Base-by-base conservation (phyloP, 1,140 invertebrate genomes). In the Pseudomyrmex flavicornis region DNA sequence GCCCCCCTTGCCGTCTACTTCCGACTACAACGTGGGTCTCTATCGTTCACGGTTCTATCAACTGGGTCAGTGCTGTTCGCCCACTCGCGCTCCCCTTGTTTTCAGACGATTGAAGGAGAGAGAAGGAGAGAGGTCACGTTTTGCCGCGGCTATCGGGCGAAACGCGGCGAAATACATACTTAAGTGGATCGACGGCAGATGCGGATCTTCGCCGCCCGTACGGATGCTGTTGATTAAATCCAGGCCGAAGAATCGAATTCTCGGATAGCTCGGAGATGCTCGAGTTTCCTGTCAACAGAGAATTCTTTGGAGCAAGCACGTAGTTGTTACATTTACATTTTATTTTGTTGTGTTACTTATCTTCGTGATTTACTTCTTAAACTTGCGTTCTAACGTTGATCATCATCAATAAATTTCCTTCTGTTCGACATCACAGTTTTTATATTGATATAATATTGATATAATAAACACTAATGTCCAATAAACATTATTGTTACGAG, bases 1-100 rank as follows among this genome's bases (percentile, higher is more conserved):
- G 10, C n/a, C 20, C 62, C 52, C 59, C 46, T 46, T 61, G 46
- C 50, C 22, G 68, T 61, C 58, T 13, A 26, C 17, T 13, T 48
- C 20, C 20, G 22, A 3, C 69, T 50, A 52, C 75, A 58, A 44
- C 66, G 15, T 66, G 76, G 26, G 52, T 10, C 7, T 61, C 56
- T 72, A 74, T 82, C 79, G 76, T 69, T 80, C 54, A 66, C 54
- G 66, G 66, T 80, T 80, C 76, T 59, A 70, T 80, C 76, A 80
- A 80, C 76, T 80, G 54, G 76, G 76, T 80, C 76, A 80, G 65
- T 70, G 48, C 44, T 59, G 76, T 20, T 77, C 48, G 48, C 74
- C 61, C 62, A 66, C 62, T 66, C 17, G 62, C 9, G 62, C 9
- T 66, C 3, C 26, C 26, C 74, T 77, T 77, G 74, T 76, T 26